Conservation (phyloP, 2,888 invertebrate species). For the Drosophila quasianomalipes region DNA sequence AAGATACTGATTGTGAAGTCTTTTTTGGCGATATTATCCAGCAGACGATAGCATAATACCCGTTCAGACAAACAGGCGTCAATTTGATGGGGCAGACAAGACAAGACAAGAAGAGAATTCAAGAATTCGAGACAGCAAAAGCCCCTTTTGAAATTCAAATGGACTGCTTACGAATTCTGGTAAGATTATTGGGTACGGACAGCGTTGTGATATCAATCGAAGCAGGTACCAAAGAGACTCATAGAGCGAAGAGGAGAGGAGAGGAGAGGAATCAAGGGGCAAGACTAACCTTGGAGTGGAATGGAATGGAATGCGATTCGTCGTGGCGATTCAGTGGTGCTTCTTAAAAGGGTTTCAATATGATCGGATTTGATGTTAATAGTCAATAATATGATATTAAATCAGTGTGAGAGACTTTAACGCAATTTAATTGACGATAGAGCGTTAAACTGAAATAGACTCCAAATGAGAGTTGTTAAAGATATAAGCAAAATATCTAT, state of each 20-base stretch:
- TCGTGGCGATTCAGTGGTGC: constrained; percentile 13
- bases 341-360: constrained; percentile 2
- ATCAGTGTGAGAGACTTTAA: constrained; percentile 18
- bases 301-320: constrained; percentile 40
- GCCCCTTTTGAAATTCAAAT: constrained; percentile 49
- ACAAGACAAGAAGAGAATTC: constrained; percentile 40
- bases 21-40: constrained; percentile 33
- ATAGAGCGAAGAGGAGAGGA: background rate
- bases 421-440: background rate
- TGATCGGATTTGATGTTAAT: constrained; percentile 18
- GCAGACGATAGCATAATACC: constrained; percentile 24
- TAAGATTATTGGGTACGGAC: constrained; percentile 44
- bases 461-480: background rate
- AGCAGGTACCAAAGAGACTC: constrained; percentile 52
- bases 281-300: constrained; percentile 5
- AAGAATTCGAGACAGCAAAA: constrained; percentile 7
- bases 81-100: constrained; percentile 45
- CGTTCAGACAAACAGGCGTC: constrained; percentile 68
- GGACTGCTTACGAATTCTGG: constrained; percentile 59
- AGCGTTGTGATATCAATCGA: constrained; percentile 54
- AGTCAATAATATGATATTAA: constrained; percentile 34
- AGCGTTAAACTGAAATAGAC: background rate
- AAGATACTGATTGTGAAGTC: constrained; percentile 11
- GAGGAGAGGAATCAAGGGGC: constrained; percentile 33
- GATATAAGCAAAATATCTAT: background rate